These are phyloP conservation scores for Pseudomyrmex concolor DNA, from an alignment of 1,140 invertebrate species.

Conservation along the genomic window DNA sequence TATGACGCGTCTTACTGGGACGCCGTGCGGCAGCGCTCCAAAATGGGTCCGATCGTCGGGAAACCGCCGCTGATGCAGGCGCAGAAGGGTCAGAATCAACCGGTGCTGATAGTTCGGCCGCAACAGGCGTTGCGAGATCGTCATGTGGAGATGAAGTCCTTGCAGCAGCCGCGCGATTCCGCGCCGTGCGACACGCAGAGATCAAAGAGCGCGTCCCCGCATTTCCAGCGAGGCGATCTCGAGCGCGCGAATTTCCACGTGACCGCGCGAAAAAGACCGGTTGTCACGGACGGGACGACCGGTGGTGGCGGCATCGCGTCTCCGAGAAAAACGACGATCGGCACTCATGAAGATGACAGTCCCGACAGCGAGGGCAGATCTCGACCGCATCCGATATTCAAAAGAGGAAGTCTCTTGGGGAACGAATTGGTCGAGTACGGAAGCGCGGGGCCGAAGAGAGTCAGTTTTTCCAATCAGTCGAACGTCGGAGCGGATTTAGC, in stretches of 20 bases:
- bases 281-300: background rate
- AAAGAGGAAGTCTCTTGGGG: conserved; percentile 84
- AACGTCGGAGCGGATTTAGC: conserved; percentile 66
- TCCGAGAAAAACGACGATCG: conserved; percentile 11
- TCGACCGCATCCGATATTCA: conserved; percentile 84
- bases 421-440: conserved; percentile 78
- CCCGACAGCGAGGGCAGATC: conserved; percentile 61
- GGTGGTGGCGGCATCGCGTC: no score
- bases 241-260: conserved; percentile 21
- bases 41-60: conserved; percentile 59
- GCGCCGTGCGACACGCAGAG: conserved; percentile 46
- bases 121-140: conserved; percentile 78
- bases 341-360: conserved; percentile 70
- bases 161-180: conserved; percentile 30
- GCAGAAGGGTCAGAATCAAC: conserved; percentile 80
- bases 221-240: conserved; percentile 66
- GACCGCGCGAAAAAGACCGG: conserved; percentile 5
- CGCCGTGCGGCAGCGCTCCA: conserved; percentile 60
- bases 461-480: conserved; percentile 84
- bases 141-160: conserved; percentile 30
- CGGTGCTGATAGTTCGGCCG: conserved; percentile 79
- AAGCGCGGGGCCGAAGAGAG: conserved; percentile 81
- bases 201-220: conserved; percentile 75
- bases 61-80: conserved; percentile 79
- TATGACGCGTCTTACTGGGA: conserved; percentile 63